phyloP scores from a whole-genome alignment of 2,113 vertebrate species.

The Illadopsis cleaveri region DNA sequence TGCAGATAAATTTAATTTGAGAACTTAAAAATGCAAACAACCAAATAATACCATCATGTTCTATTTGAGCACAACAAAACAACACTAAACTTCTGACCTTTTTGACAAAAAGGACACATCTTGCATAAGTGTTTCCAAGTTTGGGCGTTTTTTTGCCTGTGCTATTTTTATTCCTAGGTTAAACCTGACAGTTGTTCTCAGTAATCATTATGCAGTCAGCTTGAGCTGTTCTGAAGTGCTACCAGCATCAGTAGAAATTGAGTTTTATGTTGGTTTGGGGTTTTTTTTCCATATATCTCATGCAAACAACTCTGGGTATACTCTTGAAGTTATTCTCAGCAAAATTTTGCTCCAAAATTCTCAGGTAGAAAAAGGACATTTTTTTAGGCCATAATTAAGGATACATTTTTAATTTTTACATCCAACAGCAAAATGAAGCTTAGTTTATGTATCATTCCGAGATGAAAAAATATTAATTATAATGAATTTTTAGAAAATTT shows the following conservation, averaged over 20 bases:
- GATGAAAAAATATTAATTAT: background rate
- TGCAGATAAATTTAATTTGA: constrained; percentile 3
- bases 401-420: background rate
- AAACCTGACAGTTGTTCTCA: background rate
- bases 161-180: constrained; percentile 37
- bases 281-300: background rate
- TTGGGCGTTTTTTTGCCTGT: background rate
- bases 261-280: background rate
- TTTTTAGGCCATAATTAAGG: background rate
- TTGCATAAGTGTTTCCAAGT: constrained; percentile 2
- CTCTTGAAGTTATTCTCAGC: background rate
- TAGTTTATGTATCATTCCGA: background rate
- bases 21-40: background rate
- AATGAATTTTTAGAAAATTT: background rate
- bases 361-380: background rate
- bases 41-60: background rate
- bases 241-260: background rate
- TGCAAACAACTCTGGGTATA: background rate
- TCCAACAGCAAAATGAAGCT: background rate
- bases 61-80: constrained; percentile 5
- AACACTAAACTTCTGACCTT: background rate
- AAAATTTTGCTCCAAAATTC: background rate
- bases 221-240: background rate
- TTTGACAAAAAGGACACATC: background rate
- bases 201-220: background rate